These are phyloP conservation scores for Myathropa florea DNA, from an alignment of 2,888 invertebrate species.

Conservation along the genomic window DNA sequence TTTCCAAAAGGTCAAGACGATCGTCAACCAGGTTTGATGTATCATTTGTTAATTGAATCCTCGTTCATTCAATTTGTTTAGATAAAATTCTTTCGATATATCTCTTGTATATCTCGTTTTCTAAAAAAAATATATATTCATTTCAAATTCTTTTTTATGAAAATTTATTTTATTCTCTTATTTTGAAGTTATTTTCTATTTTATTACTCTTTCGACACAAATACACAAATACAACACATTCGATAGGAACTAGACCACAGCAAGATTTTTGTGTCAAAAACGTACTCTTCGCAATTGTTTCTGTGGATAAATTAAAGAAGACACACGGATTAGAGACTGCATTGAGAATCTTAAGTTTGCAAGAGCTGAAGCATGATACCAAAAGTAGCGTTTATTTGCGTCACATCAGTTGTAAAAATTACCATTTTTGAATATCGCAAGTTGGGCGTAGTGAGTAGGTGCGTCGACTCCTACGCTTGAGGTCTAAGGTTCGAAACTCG, in stretches of 20 bases:
- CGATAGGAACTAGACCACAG: neutral
- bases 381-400: no score
- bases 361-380: no score
- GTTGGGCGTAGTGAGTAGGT: no score
- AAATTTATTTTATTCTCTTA: neutral
- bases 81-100: slow-evolving; percentile 37
- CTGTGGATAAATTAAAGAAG: no score
- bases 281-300: no score
- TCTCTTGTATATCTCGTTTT: slow-evolving; percentile 15
- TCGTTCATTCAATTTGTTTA: slow-evolving; percentile 10
- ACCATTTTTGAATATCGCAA: no score
- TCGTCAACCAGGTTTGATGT: slow-evolving; percentile 59
- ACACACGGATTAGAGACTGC: no score
- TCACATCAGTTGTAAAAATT: no score
- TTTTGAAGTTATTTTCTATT: neutral
- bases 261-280: no score
- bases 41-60: slow-evolving; percentile 21
- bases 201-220: neutral
- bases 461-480: no score
- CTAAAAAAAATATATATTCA: neutral
- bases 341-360: no score
- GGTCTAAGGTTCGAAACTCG: no score
- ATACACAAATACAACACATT: neutral
- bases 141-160: neutral
- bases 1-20: slow-evolving; percentile 17